A percentile compares a stretch with the other conserved stretches of the same genome.
Evolutionary conservation across 2,113 vertebrate species (phyloP).

Genomic region (Erythrocercus mccallii): DNA sequence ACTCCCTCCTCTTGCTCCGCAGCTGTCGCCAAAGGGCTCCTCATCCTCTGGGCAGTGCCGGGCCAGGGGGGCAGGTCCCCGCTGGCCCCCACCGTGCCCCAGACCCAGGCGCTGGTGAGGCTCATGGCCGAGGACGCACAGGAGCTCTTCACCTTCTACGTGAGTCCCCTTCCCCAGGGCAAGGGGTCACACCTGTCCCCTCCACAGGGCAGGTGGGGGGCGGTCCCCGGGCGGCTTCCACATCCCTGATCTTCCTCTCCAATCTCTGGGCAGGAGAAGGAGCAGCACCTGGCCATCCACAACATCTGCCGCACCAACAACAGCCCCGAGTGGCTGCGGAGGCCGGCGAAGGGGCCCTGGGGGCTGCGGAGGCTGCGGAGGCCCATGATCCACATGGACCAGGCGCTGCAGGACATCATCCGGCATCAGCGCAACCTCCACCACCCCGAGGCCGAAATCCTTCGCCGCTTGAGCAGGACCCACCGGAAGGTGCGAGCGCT

Average conservation of each 20-base stretch:
- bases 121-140: neutral
- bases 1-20: neutral
- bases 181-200: neutral
- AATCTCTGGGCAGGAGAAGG: neutral
- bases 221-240: neutral
- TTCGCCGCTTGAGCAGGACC: neutral
- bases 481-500: conserved; percentile 6
- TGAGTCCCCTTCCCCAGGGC: neutral
- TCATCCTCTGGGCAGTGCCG: neutral
- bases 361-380: neutral
- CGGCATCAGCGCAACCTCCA: neutral
- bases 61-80: neutral
- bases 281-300: neutral
- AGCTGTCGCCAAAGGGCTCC: conserved; percentile 38
- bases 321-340: neutral
- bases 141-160: conserved; percentile 43
- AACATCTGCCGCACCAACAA: neutral
- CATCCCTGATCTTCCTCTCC: neutral
- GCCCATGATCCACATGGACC: neutral
- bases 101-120: conserved; percentile 24
- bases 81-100: neutral
- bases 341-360: rapidly evolving
- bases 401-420: neutral
- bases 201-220: neutral
- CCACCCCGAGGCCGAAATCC: neutral